Conservation (phyloP, 1,140 invertebrate genomes). For the Apocrypta bakeri region DNA sequence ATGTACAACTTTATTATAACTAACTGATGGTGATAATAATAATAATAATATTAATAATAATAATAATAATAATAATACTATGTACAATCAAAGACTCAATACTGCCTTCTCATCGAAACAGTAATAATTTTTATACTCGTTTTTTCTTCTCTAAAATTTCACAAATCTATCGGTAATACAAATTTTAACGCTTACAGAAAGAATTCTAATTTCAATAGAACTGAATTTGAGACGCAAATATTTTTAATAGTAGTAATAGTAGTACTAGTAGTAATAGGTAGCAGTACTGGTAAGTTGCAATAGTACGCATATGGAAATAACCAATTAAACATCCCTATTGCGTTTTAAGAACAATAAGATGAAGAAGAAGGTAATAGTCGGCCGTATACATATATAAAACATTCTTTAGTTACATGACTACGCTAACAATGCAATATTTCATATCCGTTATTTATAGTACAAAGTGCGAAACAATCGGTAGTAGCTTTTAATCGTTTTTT, state of each 20-base stretch:
- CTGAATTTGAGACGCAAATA: neutral
- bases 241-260: neutral
- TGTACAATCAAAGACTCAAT: conserved; percentile 42
- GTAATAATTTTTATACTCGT: conserved; percentile 41
- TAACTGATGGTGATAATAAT: conserved; percentile 36
- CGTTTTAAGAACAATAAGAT: neutral
- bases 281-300: neutral
- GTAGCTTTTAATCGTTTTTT: neutral
- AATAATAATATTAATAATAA: conserved; percentile 37
- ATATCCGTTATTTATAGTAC: conserved; percentile 17
- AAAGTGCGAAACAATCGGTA: neutral
- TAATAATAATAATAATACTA: conserved; percentile 41
- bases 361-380: neutral
- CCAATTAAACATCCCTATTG: neutral
- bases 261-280: too few relatives aligned
- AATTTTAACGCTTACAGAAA: neutral
- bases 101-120: conserved; percentile 31
- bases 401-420: conserved; percentile 5
- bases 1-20: conserved; percentile 27
- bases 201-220: conserved; percentile 25
- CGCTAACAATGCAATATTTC: conserved; percentile 18
- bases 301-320: neutral
- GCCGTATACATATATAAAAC: conserved; percentile 17
- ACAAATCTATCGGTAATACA: neutral
- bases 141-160: conserved; percentile 8